Evolutionary conservation across 1,140 invertebrate genomes (phyloP), one percentile per base, ranked within the genome.

Genomic region (Hyphantria cunea): DNA sequence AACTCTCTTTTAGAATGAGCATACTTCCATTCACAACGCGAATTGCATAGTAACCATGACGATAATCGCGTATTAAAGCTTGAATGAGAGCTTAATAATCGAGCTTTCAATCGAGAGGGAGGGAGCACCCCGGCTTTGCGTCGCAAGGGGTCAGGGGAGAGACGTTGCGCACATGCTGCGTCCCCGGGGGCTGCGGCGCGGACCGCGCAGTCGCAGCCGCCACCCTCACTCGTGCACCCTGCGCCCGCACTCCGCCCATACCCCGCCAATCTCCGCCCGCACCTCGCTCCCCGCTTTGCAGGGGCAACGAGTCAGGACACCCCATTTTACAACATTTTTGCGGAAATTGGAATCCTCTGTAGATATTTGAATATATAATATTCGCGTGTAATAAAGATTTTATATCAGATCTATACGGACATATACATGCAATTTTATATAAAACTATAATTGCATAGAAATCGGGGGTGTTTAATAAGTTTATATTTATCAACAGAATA

Each of bases 61-160:
- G 56, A 51, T 60, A 62, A 62, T 62, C 59, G 32, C 41, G 59
- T 62, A 62, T 53, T 51, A 62, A 62, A 62, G 66, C 74, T 78
- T 86, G 82, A 90, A 90, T 90, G 84, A 75, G 76, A 73, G 79
- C 69, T 77, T 83, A 86, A 82, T 87, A 84, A 84, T 87, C 78
- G 77, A 66, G 76, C 66, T 74, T 76, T 75, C 51, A 70, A 62
- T 59, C 52, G 66, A 55, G 71, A 64, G 69, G 60, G 47, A 58
- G 67, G 66, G 68, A 63, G 45, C 31, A 68, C 72, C 74, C 78
- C 75, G 78, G 85, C 82, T 72, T 55, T 66, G 47, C 51, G 67
- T 42, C 59, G 63, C 58, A 50, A 44, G 12, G 12, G 41, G 41
- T 12, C 12, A 13, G 41, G 41, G 41, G n/a, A n/a, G 52, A 47